These are phyloP conservation scores for Sciurus niger DNA, from an alignment of 2,113 vertebrate species.

Conservation along the genomic window DNA sequence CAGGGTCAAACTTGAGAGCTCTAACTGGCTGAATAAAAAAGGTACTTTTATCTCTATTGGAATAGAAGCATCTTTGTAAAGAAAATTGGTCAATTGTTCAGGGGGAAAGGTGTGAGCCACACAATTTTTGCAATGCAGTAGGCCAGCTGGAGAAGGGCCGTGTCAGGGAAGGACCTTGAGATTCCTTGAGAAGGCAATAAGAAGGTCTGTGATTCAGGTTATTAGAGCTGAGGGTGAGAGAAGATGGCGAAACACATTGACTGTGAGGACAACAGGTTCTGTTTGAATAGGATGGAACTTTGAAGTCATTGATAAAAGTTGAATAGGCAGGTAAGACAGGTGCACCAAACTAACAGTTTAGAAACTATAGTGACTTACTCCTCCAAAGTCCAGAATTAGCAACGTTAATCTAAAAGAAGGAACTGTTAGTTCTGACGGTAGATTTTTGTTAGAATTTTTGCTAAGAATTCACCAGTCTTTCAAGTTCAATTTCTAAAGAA, in stretches of 20 bases:
- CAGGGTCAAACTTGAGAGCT: background rate
- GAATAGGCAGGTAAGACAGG: background rate
- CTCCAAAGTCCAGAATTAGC: background rate
- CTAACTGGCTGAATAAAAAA: background rate
- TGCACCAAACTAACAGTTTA: background rate
- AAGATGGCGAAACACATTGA: fast-evolving
- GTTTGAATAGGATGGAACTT: background rate
- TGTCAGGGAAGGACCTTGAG: background rate
- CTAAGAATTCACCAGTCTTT: background rate
- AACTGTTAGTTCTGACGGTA: background rate
- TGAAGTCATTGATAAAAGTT: background rate
- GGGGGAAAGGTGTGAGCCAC: background rate
- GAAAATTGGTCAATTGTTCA: background rate
- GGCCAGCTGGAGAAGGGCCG: background rate
- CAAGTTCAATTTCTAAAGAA: background rate
- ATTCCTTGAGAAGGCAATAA: background rate
- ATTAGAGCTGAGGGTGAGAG: too few relatives aligned
- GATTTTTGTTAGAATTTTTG: constrained; percentile 35
- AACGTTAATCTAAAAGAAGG: background rate
- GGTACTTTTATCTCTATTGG: background rate
- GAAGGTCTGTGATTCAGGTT: too few relatives aligned
- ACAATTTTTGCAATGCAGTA: background rate
- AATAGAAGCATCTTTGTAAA: background rate
- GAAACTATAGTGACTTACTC: background rate
- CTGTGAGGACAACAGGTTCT: background rate